Conservation (phyloP, 2,113 vertebrate species). For the Bufo bufo region DNA sequence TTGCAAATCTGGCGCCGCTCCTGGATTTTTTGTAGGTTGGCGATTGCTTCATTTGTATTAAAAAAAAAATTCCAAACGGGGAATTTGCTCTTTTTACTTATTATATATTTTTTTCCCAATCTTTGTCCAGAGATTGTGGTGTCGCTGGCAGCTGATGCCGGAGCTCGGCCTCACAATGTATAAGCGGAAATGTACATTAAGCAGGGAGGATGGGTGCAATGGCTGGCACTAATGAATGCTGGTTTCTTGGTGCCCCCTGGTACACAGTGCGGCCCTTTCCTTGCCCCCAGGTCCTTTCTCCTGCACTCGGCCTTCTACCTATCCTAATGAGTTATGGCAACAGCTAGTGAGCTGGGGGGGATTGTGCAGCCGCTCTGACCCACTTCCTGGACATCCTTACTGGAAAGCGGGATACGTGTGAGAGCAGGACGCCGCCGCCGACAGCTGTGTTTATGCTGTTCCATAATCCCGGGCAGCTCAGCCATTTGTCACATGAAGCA, state of each 20-base stretch:
- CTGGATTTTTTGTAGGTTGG: too few relatives aligned
- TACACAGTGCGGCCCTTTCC: slow-evolving; percentile 44
- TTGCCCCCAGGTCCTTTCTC: slow-evolving; percentile 10
- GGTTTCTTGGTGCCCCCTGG: slow-evolving; percentile 9
- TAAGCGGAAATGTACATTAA: neutral
- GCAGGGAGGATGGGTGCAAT: slow-evolving; percentile 29
- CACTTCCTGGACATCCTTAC: slow-evolving; percentile 55
- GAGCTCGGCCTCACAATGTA: too few relatives aligned
- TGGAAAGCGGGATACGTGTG: neutral
- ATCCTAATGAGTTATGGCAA: slow-evolving; percentile 59
- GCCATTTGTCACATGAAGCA: neutral
- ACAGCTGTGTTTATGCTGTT: slow-evolving; percentile 2
- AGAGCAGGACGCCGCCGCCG: neutral
- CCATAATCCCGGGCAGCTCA: neutral
- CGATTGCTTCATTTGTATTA: too few relatives aligned
- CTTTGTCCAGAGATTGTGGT: too few relatives aligned
- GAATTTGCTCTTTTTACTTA: too few relatives aligned
- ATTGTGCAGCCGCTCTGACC: slow-evolving; percentile 57
- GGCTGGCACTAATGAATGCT: slow-evolving; percentile 26
- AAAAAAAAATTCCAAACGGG: too few relatives aligned
- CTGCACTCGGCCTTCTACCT: neutral
- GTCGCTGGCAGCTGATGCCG: too few relatives aligned
- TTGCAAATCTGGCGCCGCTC: too few relatives aligned
- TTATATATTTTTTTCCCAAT: too few relatives aligned
- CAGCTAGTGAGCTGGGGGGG: slow-evolving; percentile 46